Conservation (phyloP, 2,113 vertebrate species). For the Chascanopsetta lugubris region DNA sequence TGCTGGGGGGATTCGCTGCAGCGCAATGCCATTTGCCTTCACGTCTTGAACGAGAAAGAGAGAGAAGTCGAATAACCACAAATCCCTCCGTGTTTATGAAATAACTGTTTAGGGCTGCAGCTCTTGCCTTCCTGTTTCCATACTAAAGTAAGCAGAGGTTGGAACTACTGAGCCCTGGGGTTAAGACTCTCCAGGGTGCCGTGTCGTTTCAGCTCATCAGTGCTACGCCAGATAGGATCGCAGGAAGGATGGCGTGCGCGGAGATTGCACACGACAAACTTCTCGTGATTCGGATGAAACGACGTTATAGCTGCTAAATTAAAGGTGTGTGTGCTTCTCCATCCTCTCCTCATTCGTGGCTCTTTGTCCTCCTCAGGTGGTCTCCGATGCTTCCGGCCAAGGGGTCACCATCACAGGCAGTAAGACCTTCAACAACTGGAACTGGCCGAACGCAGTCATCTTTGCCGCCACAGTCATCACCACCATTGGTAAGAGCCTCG, state of each 20-base stretch:
- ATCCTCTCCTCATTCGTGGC: background rate
- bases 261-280: conserved; percentile 19
- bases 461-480: conserved; percentile 98
- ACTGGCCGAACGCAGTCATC: conserved; percentile 98
- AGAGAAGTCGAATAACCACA: conserved; percentile 8
- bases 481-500: conserved; percentile 87
- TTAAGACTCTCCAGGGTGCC: conserved; percentile 43
- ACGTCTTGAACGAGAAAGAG: background rate
- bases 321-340: background rate
- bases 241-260: conserved; percentile 68
- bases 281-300: conserved; percentile 8
- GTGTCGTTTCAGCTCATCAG: conserved; percentile 50
- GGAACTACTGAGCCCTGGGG: conserved; percentile 31
- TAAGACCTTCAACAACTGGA: conserved; percentile 97
- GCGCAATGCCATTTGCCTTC: too few relatives aligned
- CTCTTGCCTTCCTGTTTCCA: conserved; percentile 51
- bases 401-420: conserved; percentile 94
- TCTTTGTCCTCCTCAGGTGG: conserved; percentile 78
- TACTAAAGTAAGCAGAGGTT: conserved; percentile 41
- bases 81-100: conserved; percentile 45
- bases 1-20: too few relatives aligned
- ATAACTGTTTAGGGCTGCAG: conserved; percentile 48
- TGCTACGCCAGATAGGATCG: conserved; percentile 48
- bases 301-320: background rate
- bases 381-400: conserved; percentile 92